Evolutionary conservation across 2,113 vertebrate species (phyloP).

Genomic region (Phodopus roborovskii): DNA sequence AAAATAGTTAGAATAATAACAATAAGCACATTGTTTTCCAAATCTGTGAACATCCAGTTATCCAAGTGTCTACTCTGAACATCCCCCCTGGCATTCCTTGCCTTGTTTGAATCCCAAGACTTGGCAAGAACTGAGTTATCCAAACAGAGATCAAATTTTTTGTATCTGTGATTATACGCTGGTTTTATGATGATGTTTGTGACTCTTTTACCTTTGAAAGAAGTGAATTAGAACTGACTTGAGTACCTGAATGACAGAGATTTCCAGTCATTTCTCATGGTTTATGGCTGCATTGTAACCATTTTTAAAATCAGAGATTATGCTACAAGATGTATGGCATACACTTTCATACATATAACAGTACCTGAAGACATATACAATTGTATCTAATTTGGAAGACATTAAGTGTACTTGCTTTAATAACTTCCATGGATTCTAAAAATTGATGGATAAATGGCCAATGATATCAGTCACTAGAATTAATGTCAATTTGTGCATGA

Average conservation of each 20-base stretch:
- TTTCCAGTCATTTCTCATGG: background rate
- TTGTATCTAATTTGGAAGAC: background rate
- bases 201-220: background rate
- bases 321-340: background rate
- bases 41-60: background rate
- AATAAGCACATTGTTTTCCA: constrained; percentile 5
- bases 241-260: background rate
- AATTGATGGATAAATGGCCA: background rate
- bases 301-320: background rate
- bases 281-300: background rate
- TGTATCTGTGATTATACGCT: background rate
- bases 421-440: constrained; percentile 31
- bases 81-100: background rate
- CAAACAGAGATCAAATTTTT: background rate
- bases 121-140: background rate
- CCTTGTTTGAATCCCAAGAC: background rate
- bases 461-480: background rate
- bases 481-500: background rate
- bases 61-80: background rate
- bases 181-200: background rate
- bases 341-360: background rate
- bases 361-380: background rate
- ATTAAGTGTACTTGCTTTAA: background rate
- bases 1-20: background rate
- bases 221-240: background rate